Conservation (phyloP, 2,888 invertebrate genomes). For the Eupithecia pulchellata region DNA sequence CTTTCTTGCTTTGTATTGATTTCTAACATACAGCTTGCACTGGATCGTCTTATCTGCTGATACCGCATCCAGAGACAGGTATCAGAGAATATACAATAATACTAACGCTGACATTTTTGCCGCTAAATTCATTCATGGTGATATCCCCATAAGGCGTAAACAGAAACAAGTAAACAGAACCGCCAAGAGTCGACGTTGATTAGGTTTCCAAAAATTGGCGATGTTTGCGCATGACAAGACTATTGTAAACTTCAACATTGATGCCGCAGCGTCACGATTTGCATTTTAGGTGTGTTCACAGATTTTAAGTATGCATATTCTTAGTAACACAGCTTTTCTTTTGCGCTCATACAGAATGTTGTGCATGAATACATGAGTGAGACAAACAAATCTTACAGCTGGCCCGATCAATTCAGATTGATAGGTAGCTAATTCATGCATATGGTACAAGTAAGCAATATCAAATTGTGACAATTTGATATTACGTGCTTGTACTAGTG, state of each 20-base stretch:
- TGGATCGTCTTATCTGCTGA: no score
- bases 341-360: background rate
- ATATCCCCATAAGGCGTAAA: no score
- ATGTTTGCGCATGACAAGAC: conserved; percentile 4
- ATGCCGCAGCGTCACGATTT: conserved; percentile 4
- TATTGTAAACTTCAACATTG: background rate
- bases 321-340: background rate
- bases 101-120: no score
- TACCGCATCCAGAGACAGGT: no score
- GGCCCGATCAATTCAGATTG: background rate
- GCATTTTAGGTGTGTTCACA: background rate
- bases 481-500: background rate
- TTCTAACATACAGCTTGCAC: no score
- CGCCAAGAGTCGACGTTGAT: background rate
- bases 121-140: no score
- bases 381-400: background rate
- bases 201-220: background rate
- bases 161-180: no score
- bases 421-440: background rate
- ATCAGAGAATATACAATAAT: no score
- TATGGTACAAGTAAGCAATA: no score
- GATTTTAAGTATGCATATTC: background rate
- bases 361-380: background rate
- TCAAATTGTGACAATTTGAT: no score
- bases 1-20: no score